Evolutionary conservation across 2,888 invertebrate species (phyloP).

Genomic region (Portevinia maculata): DNA sequence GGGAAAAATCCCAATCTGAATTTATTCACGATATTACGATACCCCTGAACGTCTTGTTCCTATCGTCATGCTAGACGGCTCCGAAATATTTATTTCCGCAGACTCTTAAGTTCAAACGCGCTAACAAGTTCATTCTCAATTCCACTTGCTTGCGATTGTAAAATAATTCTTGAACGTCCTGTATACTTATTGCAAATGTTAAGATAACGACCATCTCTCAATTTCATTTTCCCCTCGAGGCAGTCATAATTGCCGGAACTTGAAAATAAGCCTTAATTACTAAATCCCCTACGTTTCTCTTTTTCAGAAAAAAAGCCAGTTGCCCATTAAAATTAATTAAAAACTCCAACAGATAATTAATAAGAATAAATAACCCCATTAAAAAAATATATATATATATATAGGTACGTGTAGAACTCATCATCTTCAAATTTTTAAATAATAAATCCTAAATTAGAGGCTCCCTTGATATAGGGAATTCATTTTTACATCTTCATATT

Average conservation of each 20-base stretch:
- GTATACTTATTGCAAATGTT: too few relatives aligned
- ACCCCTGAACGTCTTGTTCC: too few relatives aligned
- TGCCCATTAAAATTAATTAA: slow-evolving; percentile 69
- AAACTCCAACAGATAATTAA: slow-evolving; percentile 64
- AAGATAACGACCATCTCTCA: too few relatives aligned
- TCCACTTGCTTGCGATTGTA: too few relatives aligned
- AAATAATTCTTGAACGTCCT: background rate
- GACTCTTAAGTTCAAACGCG: too few relatives aligned
- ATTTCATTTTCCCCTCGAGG: background rate
- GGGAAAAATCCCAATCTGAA: too few relatives aligned
- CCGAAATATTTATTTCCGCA: too few relatives aligned
- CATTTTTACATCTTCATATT: slow-evolving; percentile 57
- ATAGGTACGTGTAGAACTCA: slow-evolving; percentile 19
- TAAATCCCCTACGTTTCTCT: slow-evolving; percentile 8
- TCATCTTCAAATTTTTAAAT: slow-evolving; percentile 50
- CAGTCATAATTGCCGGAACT: background rate
- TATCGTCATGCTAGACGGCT: too few relatives aligned
- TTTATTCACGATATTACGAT: too few relatives aligned
- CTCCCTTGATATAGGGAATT: slow-evolving; percentile 46
- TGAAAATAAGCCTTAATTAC: slow-evolving; percentile 1
- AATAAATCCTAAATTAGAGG: slow-evolving; percentile 66
- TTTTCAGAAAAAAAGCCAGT: slow-evolving; percentile 6
- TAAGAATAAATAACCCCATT: slow-evolving; percentile 59
- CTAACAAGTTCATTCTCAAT: too few relatives aligned
- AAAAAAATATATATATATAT: slow-evolving; percentile 6